A percentile compares a stretch with the other conserved stretches of the same genome.
Evolutionary conservation across 2,888 invertebrate genomes (phyloP).

Genomic region (Tryphoninae sp.): DNA sequence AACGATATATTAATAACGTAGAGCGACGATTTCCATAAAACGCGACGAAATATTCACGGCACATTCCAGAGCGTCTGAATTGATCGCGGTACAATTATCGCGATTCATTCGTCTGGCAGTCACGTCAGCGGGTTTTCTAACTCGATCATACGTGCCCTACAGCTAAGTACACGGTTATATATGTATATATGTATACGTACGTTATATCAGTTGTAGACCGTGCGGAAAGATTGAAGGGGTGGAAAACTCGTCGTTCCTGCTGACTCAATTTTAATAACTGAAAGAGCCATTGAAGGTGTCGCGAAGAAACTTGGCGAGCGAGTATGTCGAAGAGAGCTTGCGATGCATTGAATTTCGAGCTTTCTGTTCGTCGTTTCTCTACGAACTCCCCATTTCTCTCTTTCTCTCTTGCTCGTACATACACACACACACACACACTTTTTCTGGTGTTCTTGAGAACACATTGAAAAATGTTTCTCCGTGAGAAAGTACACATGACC

Average conservation of each 20-base stretch:
- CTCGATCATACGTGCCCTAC: neutral
- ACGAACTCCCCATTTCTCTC: slow-evolving; percentile 16
- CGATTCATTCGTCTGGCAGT: slow-evolving; percentile 6
- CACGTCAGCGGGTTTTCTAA: slow-evolving; percentile 1
- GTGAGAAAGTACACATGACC: slow-evolving; percentile 48
- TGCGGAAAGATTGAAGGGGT: neutral
- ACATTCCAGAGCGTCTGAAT: neutral
- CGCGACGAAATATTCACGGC: neutral
- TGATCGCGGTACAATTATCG: neutral
- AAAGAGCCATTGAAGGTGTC: slow-evolving; percentile 40
- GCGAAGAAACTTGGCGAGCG: slow-evolving; percentile 16
- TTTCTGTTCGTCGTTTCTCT: slow-evolving; percentile 2
- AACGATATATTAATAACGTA: too few relatives aligned
- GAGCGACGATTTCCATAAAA: neutral
- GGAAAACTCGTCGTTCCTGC: neutral
- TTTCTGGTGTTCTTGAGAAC: slow-evolving; percentile 20
- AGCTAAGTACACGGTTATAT: neutral
- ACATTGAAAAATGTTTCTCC: slow-evolving; percentile 42
- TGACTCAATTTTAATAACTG: slow-evolving; percentile 47
- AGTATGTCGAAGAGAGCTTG: slow-evolving; percentile 1
- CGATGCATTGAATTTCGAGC: neutral
- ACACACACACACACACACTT: neutral
- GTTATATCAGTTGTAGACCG: neutral
- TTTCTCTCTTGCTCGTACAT: neutral
- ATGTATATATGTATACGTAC: neutral